phyloP scores from a whole-genome alignment of 2,888 invertebrate species.

The Drosophila setosimentum region DNA sequence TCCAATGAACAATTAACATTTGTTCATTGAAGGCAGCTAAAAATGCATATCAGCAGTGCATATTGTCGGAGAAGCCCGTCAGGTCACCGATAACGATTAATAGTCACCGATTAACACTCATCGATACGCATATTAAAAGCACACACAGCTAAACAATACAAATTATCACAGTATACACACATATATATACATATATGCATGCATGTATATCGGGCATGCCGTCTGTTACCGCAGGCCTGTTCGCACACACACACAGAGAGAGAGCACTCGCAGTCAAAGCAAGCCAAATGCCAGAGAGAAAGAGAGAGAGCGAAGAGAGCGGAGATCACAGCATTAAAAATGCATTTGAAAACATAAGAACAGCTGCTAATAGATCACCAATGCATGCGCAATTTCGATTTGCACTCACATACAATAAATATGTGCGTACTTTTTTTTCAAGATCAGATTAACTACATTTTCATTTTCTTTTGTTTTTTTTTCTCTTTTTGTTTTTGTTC shows the following conservation, averaged over 20 bases:
- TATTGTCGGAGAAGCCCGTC: neutral
- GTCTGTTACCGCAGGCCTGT: conserved; percentile 25
- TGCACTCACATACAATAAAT: conserved; percentile 2
- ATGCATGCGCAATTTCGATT: conserved; percentile 14
- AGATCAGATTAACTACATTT: conserved; percentile 23
- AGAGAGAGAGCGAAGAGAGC: conserved; percentile 10
- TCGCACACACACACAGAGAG: neutral
- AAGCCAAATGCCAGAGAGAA: conserved; percentile 7
- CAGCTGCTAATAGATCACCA: conserved; percentile 34
- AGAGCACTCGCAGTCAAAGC: conserved; percentile 2
- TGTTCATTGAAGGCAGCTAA: neutral
- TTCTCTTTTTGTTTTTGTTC: neutral
- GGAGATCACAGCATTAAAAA: conserved; percentile 21
- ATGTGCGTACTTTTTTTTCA: conserved; percentile 16
- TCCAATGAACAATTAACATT: neutral
- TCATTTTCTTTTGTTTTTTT: neutral
- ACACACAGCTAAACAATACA: conserved; percentile 11
- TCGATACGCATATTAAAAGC: conserved; percentile 13
- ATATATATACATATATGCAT: neutral
- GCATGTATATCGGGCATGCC: conserved; percentile 4
- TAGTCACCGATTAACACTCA: conserved; percentile 12
- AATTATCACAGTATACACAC: neutral
- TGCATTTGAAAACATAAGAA: conserved; percentile 27
- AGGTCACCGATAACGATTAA: conserved; percentile 12
- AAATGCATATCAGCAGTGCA: neutral